Evolutionary conservation across 2,113 vertebrate species (phyloP).

Genomic region (Gymnarchus niloticus): DNA sequence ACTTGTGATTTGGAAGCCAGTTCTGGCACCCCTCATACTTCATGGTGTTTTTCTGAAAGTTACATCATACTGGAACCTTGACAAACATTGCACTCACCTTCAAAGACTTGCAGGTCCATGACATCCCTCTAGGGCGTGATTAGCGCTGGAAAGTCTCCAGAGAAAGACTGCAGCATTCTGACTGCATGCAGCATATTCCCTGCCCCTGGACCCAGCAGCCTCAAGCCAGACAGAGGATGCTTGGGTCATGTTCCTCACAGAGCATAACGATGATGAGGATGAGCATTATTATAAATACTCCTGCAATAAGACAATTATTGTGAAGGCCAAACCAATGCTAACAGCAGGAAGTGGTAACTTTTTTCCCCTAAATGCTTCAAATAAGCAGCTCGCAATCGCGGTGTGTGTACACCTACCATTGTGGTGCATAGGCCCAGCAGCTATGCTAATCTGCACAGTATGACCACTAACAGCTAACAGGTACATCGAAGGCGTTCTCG

Average conservation of each 20-base stretch:
- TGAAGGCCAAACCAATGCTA: background rate
- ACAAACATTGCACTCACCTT: conserved; percentile 49
- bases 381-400: background rate
- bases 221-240: too few relatives aligned
- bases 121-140: conserved; percentile 23
- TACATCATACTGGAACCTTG: conserved; percentile 45
- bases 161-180: background rate
- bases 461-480: background rate
- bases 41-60: conserved; percentile 22
- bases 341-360: background rate
- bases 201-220: too few relatives aligned
- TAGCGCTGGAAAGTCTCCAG: background rate
- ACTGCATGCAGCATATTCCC: background rate
- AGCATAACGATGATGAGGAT: background rate
- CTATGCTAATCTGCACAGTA: background rate
- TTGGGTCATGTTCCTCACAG: too few relatives aligned
- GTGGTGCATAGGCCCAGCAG: background rate
- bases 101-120: conserved; percentile 44
- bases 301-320: background rate
- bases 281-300: background rate
- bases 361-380: background rate
- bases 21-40: background rate
- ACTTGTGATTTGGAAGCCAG: conserved; percentile 14
- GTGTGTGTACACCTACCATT: background rate
- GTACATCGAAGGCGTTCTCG: background rate